Evolutionary conservation across 2,797 vertebrate species (phyloP).

Genomic region (Anisognathus igniventris): DNA sequence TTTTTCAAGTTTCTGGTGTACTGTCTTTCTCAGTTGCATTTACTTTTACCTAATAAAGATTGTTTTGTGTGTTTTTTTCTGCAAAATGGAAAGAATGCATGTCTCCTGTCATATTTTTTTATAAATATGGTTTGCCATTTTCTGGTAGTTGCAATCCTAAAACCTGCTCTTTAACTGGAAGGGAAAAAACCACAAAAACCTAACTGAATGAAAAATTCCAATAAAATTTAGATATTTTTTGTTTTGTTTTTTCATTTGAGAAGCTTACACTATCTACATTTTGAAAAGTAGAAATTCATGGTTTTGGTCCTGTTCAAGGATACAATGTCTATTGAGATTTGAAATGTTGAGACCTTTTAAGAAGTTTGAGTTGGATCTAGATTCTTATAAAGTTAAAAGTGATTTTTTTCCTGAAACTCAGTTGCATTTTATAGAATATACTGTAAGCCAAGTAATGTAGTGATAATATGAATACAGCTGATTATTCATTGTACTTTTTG

Average conservation of each 20-base stretch:
- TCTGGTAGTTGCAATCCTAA: background rate
- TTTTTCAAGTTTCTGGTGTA: background rate
- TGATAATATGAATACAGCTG: background rate
- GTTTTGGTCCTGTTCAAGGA: background rate
- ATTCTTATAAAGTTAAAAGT: background rate
- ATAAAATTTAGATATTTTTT: background rate
- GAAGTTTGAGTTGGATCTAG: background rate
- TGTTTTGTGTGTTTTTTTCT: background rate
- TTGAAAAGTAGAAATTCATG: background rate
- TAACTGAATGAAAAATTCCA: background rate
- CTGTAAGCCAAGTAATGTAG: background rate
- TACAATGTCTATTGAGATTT: background rate
- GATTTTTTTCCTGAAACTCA: background rate
- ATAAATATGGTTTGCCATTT: background rate
- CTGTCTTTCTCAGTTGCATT: background rate
- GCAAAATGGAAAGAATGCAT: background rate
- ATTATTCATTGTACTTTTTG: background rate
- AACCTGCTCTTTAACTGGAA: background rate
- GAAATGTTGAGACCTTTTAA: background rate
- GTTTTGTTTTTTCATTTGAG: background rate
- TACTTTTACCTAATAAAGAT: background rate
- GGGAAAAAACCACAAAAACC: accelerated
- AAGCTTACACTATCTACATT: background rate
- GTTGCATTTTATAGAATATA: background rate
- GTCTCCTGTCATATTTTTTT: background rate